Evolutionary conservation across 2,797 vertebrate species (phyloP).

Genomic region (Alauda arvensis): DNA sequence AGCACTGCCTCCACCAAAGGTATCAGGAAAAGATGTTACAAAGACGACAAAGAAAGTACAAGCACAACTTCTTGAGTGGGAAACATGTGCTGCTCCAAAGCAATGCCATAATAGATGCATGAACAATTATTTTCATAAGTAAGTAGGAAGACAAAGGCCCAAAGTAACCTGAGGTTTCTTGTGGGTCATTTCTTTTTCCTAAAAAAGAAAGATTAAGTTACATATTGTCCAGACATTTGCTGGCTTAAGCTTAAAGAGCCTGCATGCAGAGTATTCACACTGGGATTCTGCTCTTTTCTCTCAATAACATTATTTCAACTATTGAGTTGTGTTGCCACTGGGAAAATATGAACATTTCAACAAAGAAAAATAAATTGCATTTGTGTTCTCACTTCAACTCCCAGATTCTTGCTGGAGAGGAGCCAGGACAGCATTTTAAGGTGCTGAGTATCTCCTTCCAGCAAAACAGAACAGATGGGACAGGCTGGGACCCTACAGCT

Average conservation of each 20-base stretch:
- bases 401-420: constrained; percentile 7
- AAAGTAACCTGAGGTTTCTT: not conserved
- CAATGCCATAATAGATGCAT: not conserved
- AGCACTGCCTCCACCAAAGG: not conserved
- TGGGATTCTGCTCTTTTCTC: constrained; percentile 22
- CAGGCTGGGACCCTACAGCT: not conserved
- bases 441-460: constrained; percentile 46
- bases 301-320: constrained; percentile 50
- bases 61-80: not conserved
- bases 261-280: not conserved
- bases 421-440: constrained; percentile 36
- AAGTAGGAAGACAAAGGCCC: not conserved
- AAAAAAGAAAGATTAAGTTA: not conserved
- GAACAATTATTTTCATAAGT: not conserved
- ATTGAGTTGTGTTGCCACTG: constrained; percentile 28
- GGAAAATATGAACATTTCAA: constrained; percentile 42
- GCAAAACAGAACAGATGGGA: constrained; percentile 11
- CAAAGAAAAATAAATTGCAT: constrained; percentile 57
- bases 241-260: constrained; percentile 11
- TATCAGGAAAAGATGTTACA: not conserved
- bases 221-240: not conserved
- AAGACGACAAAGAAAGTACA: not conserved
- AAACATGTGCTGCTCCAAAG: not conserved
- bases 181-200: accelerated
- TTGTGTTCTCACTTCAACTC: constrained; percentile 57